Conservation (phyloP, 2,888 invertebrate genomes). For the Agrotis exclamationis region DNA sequence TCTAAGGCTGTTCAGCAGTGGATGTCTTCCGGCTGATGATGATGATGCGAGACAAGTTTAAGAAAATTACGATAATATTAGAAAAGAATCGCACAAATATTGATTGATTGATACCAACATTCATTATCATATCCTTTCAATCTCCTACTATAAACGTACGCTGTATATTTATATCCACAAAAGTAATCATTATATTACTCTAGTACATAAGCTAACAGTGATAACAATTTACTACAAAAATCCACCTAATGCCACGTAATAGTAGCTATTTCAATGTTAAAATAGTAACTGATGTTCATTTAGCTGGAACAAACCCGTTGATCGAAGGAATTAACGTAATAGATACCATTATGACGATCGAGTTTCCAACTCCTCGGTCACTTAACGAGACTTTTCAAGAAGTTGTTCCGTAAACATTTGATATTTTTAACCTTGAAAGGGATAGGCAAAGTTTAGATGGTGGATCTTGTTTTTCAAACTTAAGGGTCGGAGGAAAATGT, state of each 20-base stretch:
- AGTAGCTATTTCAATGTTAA: background rate
- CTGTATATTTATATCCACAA: too few species aligned
- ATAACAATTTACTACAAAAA: background rate
- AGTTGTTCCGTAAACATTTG: background rate
- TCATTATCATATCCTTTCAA: too few species aligned
- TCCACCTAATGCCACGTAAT: background rate
- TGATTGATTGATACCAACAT: too few species aligned
- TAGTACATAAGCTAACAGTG: background rate
- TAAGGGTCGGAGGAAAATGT: too few species aligned
- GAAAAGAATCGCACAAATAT: too few species aligned
- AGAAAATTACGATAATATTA: too few species aligned
- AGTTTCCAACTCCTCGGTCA: constrained; percentile 1
- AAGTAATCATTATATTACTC: background rate
- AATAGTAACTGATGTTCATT: background rate
- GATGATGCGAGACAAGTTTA: too few species aligned
- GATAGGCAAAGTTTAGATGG: background rate
- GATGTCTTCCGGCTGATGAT: too few species aligned
- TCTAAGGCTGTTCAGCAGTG: too few species aligned
- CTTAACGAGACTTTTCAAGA: background rate
- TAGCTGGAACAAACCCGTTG: background rate
- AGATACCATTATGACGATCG: constrained; percentile 2
- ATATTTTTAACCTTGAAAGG: background rate
- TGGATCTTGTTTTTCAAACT: background rate
- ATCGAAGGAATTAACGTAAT: constrained; percentile 17
- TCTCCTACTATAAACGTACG: too few species aligned